phyloP scores from a whole-genome alignment of 2,113 vertebrate species.

The Gambusia affinis region DNA sequence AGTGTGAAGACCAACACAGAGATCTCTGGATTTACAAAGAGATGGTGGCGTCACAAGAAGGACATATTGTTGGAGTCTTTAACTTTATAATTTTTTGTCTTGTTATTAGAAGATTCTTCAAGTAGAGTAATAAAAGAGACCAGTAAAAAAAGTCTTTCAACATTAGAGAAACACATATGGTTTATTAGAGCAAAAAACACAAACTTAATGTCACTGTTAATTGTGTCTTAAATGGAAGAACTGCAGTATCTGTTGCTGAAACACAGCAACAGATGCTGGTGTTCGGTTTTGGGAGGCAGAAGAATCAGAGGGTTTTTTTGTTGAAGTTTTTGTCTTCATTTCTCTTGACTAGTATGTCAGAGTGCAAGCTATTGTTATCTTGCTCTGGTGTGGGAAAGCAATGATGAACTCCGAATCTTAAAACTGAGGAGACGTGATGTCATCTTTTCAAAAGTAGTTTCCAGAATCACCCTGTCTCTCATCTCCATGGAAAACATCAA shows the following conservation, averaged over 20 bases:
- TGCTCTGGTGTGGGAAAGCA: neutral
- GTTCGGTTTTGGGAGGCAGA: neutral
- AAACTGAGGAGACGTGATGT: neutral
- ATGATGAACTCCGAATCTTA: neutral
- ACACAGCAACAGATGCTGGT: neutral
- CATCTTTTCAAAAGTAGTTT: neutral
- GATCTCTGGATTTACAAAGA: neutral
- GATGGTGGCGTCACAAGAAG: neutral
- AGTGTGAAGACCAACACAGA: neutral
- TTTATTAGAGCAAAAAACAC: neutral
- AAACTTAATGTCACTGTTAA: neutral
- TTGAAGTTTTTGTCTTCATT: neutral
- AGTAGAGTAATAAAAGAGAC: neutral
- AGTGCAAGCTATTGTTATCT: neutral
- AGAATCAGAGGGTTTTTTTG: neutral
- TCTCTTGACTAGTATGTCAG: neutral
- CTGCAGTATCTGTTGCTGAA: neutral
- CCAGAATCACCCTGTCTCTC: neutral
- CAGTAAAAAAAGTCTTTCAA: neutral
- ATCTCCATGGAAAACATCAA: neutral
- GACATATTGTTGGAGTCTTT: neutral
- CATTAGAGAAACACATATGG: neutral
- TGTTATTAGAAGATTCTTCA: neutral
- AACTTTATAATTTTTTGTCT: neutral
- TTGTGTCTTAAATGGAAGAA: neutral